Percentiles rank a stretch among this genome's conserved stretches.
phyloP scores from a whole-genome alignment of 2,888 invertebrate species.

The Homarus gammarus region DNA sequence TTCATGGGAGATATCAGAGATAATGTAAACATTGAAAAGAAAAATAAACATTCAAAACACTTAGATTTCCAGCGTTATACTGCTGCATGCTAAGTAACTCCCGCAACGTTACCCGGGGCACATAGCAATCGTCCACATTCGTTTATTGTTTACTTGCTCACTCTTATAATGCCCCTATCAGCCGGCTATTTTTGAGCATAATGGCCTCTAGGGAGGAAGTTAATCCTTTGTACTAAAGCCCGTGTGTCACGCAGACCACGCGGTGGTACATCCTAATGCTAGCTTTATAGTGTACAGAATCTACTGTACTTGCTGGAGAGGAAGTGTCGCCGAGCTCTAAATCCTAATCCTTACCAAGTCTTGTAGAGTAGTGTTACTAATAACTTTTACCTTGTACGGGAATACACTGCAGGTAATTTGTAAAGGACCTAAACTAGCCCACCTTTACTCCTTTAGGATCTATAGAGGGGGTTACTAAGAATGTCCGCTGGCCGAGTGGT shows the following conservation, averaged over 20 bases:
- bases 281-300: background rate
- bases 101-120: constrained; percentile 15
- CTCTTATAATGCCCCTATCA: background rate
- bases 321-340: background rate
- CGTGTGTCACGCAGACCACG: constrained; percentile 1
- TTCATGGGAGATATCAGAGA: background rate
- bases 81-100: constrained; percentile 39
- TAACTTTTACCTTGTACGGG: too few species aligned
- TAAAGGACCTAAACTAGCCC: too few species aligned
- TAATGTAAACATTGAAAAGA: background rate
- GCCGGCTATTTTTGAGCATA: constrained; percentile 15
- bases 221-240: constrained; percentile 22
- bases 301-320: background rate
- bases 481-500: too few species aligned
- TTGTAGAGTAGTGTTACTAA: too few species aligned
- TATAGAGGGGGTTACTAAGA: too few species aligned
- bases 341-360: too few species aligned
- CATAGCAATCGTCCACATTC: constrained; percentile 5
- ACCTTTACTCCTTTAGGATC: too few species aligned
- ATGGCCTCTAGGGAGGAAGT: background rate
- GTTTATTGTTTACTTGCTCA: background rate
- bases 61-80: constrained; percentile 39
- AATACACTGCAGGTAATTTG: too few species aligned
- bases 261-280: background rate
- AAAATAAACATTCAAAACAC: constrained; percentile 42